These are phyloP conservation scores for Alloplasta piceator DNA, from an alignment of 2,888 invertebrate genomes.

Conservation along the genomic window DNA sequence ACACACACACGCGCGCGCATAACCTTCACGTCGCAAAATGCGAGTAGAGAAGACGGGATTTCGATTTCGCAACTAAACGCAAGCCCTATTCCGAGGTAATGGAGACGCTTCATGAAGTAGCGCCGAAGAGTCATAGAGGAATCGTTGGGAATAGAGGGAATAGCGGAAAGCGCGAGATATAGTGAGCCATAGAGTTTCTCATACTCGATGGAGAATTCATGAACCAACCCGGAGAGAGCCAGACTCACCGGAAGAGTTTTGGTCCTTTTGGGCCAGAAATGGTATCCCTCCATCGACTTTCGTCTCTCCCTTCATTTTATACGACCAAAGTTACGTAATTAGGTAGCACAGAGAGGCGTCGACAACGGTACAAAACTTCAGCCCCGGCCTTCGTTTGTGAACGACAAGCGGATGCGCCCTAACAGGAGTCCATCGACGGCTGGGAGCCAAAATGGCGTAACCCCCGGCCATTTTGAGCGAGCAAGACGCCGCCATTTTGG, in stretches of 20 bases:
- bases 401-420: not conserved
- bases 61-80: slow-evolving; percentile 18
- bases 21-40: slow-evolving; percentile 23
- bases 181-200: slow-evolving; percentile 14
- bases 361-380: slow-evolving; percentile 5
- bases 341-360: slow-evolving; percentile 25
- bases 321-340: slow-evolving; percentile 43
- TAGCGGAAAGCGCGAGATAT: not conserved
- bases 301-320: slow-evolving; percentile 13
- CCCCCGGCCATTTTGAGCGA: no score
- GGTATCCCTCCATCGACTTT: slow-evolving; percentile 22
- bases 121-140: slow-evolving; percentile 27
- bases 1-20: slow-evolving; percentile 23
- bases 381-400: not conserved
- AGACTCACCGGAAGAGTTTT: slow-evolving; percentile 30
- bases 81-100: slow-evolving; percentile 29
- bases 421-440: not conserved
- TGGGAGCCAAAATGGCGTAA: no score
- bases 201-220: slow-evolving; percentile 44
- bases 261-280: slow-evolving; percentile 35
- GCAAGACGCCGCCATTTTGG: no score
- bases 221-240: slow-evolving; percentile 42
- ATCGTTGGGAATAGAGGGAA: slow-evolving; percentile 1
- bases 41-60: slow-evolving; percentile 4
- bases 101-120: slow-evolving; percentile 37